These are phyloP conservation scores for Gryon sp. DNA, from an alignment of 1,140 invertebrate genomes.

Conservation along the genomic window DNA sequence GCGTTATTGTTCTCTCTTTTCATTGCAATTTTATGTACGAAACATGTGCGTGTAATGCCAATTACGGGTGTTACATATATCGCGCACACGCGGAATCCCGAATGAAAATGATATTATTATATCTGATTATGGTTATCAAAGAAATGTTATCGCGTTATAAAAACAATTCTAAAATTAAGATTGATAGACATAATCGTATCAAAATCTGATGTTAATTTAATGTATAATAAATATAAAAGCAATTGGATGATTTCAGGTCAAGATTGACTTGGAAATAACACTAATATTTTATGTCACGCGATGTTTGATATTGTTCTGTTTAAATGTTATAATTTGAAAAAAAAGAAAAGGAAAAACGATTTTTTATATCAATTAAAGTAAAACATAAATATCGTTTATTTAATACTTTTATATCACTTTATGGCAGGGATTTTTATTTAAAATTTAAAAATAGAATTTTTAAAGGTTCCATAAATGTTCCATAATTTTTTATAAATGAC, in stretches of 20 bases:
- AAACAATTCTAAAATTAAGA: constrained; percentile 27
- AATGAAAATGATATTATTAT: no score
- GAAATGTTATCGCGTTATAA: constrained; percentile 22
- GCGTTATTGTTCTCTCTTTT: no score
- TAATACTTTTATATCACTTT: no score
- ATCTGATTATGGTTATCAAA: constrained; percentile 39
- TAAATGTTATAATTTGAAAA: background rate
- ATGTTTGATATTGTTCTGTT: constrained; percentile 18
- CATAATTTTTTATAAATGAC: no score
- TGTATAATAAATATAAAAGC: background rate
- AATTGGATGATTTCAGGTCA: constrained; percentile 33
- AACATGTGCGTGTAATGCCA: constrained; percentile 1
- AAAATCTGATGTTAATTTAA: constrained; percentile 25
- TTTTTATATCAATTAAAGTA: no score
- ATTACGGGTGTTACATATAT: constrained; percentile 44
- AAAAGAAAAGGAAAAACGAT: no score
- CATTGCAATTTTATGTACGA: constrained; percentile 19
- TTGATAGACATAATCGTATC: constrained; percentile 43
- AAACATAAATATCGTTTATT: no score
- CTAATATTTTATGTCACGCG: constrained; percentile 19
- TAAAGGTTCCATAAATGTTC: no score
- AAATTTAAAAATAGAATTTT: no score
- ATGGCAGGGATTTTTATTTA: background rate
- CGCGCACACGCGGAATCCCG: constrained; percentile 14
- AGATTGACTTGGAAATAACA: constrained; percentile 38